phyloP scores from a whole-genome alignment of 1,140 invertebrate genomes.

The Campoletis sonorensis region DNA sequence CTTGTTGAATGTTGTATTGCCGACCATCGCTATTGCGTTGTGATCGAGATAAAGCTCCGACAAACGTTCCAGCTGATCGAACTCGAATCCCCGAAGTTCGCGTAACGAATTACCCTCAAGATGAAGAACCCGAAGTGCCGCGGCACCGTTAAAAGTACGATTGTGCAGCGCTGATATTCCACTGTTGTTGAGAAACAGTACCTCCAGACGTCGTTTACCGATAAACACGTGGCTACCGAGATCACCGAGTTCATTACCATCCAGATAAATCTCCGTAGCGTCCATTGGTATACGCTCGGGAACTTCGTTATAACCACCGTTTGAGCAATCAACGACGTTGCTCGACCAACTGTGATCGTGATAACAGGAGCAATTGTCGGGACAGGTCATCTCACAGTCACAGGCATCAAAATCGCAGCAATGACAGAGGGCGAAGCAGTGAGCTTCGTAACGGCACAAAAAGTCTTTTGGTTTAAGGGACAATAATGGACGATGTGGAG shows the following conservation, averaged over 20 bases:
- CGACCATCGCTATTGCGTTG: conserved; percentile 89
- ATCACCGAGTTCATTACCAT: conserved; percentile 92
- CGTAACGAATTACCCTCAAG: conserved; percentile 91
- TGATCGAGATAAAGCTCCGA: conserved; percentile 91
- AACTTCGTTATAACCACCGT: conserved; percentile 86
- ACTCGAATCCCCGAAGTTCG: conserved; percentile 88
- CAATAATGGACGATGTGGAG: conserved; percentile 87
- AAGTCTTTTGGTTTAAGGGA: conserved; percentile 92
- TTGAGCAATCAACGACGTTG: conserved; percentile 94
- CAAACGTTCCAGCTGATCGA: conserved; percentile 87
- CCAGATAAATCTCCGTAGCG: conserved; percentile 93
- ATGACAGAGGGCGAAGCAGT: conserved; percentile 94
- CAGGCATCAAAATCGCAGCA: conserved; percentile 97
- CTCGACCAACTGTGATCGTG: conserved; percentile 95
- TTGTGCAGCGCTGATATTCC: conserved; percentile 90
- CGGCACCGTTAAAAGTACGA: conserved; percentile 92
- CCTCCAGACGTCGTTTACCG: conserved; percentile 90
- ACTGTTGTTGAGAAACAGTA: conserved; percentile 92
- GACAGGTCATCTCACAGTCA: conserved; percentile 97
- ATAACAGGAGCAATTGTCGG: conserved; percentile 94
- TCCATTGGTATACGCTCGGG: conserved; percentile 95
- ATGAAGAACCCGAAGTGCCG: conserved; percentile 86
- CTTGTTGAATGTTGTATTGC: conserved; percentile 89
- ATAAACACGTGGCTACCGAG: conserved; percentile 93
- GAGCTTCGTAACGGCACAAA: conserved; percentile 93